Evolutionary conservation across 2,797 vertebrate genomes (phyloP).

Genomic region (Remorina albescens): DNA sequence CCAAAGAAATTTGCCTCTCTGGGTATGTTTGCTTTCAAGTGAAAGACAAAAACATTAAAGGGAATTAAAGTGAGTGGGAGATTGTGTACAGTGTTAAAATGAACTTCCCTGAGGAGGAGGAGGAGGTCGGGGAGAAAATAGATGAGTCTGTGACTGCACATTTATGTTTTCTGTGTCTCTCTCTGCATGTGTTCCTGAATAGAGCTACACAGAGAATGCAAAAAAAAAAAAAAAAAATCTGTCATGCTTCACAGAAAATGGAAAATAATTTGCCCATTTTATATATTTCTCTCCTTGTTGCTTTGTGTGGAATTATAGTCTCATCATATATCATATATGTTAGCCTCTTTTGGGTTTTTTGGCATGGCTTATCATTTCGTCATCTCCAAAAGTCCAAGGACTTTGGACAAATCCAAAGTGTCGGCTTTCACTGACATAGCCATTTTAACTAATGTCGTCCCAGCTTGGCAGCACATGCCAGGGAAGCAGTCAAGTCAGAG

Average conservation of each 20-base stretch:
- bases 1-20: conserved; percentile 21
- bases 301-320: conserved; percentile 47
- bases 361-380: conserved; percentile 44
- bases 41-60: conserved; percentile 46
- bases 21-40: conserved; percentile 41
- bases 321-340: conserved; percentile 34
- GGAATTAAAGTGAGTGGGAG: conserved; percentile 54
- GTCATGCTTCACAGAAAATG: conserved; percentile 44
- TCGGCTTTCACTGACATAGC: conserved; percentile 38
- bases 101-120: conserved; percentile 40
- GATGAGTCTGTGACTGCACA: conserved; percentile 57
- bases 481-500: conserved; percentile 39
- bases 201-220: conserved; percentile 42
- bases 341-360: conserved; percentile 22
- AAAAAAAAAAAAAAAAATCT: too few species aligned
- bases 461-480: conserved; percentile 44
- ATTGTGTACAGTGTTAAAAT: conserved; percentile 53
- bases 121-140: conserved; percentile 61
- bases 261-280: conserved; percentile 53
- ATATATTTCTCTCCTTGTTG: conserved; percentile 53
- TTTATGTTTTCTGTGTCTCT: conserved; percentile 45
- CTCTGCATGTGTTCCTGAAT: conserved; percentile 54
- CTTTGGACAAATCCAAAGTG: too few species aligned
- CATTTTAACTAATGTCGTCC: conserved; percentile 40
- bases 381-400: too few species aligned